phyloP scores from a whole-genome alignment of 2,797 vertebrate species.

The Decapterus maruadsi region DNA sequence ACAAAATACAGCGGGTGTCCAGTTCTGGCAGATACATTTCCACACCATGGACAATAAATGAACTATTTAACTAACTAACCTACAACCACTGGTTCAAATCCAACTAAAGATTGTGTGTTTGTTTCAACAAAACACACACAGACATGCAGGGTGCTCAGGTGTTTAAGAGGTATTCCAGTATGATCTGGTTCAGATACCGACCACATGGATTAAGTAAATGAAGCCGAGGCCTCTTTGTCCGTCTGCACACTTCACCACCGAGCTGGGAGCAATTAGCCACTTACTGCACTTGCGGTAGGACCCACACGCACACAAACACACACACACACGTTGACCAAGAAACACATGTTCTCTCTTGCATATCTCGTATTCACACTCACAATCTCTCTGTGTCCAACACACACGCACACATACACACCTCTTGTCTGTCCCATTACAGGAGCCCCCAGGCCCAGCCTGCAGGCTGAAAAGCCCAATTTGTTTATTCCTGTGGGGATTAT shows the following conservation, averaged over 20 bases:
- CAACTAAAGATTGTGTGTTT: too few relatives aligned
- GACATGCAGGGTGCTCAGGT: slow-evolving; percentile 53
- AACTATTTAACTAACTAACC: too few relatives aligned
- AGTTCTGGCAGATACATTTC: too few relatives aligned
- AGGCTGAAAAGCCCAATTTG: slow-evolving; percentile 85
- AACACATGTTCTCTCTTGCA: slow-evolving; percentile 64
- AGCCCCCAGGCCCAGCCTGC: slow-evolving; percentile 76
- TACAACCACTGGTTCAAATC: neutral
- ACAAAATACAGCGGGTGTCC: neutral
- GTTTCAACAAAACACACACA: neutral
- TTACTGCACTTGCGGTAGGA: slow-evolving; percentile 61
- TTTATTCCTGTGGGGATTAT: slow-evolving; percentile 85
- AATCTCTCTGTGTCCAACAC: slow-evolving; percentile 18
- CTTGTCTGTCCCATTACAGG: slow-evolving; percentile 76
- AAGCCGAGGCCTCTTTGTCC: slow-evolving; percentile 59
- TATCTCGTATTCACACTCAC: slow-evolving; percentile 50
- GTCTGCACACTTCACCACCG: slow-evolving; percentile 53
- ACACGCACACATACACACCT: slow-evolving; percentile 31
- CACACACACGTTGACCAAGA: slow-evolving; percentile 23
- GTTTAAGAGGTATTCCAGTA: slow-evolving; percentile 45
- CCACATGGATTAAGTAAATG: slow-evolving; percentile 72
- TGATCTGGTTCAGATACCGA: slow-evolving; percentile 56
- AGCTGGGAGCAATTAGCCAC: slow-evolving; percentile 75
- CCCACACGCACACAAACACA: slow-evolving; percentile 19
- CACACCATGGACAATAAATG: too few relatives aligned